These are phyloP conservation scores for Mohoua ochrocephala DNA, from an alignment of 2,113 vertebrate species.

Conservation along the genomic window DNA sequence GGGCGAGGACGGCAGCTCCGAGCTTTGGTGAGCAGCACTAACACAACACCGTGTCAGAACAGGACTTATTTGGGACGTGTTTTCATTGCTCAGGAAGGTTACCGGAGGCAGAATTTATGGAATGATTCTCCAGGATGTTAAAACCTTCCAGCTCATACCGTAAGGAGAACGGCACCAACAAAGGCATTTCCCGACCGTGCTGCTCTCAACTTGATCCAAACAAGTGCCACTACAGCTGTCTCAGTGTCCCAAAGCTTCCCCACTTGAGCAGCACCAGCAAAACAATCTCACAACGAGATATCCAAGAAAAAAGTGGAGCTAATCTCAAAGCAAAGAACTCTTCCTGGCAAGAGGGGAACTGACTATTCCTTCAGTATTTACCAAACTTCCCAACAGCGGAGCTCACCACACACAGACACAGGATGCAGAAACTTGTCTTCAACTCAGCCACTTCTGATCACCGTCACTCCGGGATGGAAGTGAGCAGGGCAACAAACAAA, in stretches of 20 bases:
- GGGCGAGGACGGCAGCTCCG: background rate
- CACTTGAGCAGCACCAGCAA: background rate
- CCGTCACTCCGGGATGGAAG: background rate
- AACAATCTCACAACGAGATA: background rate
- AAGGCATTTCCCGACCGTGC: fast-evolving
- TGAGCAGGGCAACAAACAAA: background rate
- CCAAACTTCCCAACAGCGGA: background rate
- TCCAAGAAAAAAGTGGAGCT: fast-evolving
- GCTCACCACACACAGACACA: fast-evolving
- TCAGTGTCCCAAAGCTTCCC: background rate
- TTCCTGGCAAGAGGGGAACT: background rate
- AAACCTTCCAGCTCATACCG: background rate
- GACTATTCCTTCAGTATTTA: background rate
- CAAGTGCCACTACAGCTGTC: background rate
- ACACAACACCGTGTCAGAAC: background rate
- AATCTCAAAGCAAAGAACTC: background rate
- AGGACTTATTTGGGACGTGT: background rate
- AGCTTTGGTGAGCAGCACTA: background rate
- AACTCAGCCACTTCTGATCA: background rate
- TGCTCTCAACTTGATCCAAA: background rate
- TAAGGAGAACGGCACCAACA: background rate
- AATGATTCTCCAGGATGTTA: background rate
- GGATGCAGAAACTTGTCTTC: background rate
- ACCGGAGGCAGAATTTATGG: background rate
- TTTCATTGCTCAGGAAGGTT: background rate